Evolutionary conservation across 92 coral and sea anemone genomes (phyloP), one percentile per base, ranked within the genome.

Genomic region (Phenganax subtilis): DNA sequence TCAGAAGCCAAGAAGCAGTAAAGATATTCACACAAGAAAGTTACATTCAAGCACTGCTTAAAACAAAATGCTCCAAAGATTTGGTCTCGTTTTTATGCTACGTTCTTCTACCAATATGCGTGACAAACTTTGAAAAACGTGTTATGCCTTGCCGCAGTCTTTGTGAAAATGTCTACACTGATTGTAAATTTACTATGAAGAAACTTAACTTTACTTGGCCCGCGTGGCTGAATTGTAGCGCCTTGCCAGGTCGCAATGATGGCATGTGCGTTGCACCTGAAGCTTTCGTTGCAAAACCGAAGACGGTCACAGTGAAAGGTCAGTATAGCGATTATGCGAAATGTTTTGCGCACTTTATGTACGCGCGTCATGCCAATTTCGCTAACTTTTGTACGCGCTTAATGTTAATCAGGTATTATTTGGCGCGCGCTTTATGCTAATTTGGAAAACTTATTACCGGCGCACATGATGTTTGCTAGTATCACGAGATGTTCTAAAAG

Each of bases 1-100:
- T 91, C 65, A 47, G 66, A 12, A 66, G 87, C 20, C 96, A 89
- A 75, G 15, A 75, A 75, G 28, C 84, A 73, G 62, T 76, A 27
- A 15, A 77, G 80, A 65, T 68, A 77, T 85, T 77, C 80, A 76
- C 81, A 51, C n/a, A 76, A 58, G n/a, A 57, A 28, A 80, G 59
- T 0, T 85, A 89, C 15, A 81, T 75, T 37, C 67, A 78, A 44
- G 72, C 53, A 3, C 87, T 93, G 75, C 73, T 93, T 27, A 31
- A 70, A 31, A 88, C 89, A 10, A 89, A 81, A 56, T 93, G 97
- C 72, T 93, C 97, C 0, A 54, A 62, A 14, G 75, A 85, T 25
- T 77, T 92, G 56, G 92, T 89, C 2, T 93, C 91, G 83, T 84
- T 88, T 54, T 85, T 93, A 12, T 93, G 97, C 29, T 89, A 91